Evolutionary conservation across 2,888 invertebrate genomes (phyloP).

Genomic region (Adineta ricciae): DNA sequence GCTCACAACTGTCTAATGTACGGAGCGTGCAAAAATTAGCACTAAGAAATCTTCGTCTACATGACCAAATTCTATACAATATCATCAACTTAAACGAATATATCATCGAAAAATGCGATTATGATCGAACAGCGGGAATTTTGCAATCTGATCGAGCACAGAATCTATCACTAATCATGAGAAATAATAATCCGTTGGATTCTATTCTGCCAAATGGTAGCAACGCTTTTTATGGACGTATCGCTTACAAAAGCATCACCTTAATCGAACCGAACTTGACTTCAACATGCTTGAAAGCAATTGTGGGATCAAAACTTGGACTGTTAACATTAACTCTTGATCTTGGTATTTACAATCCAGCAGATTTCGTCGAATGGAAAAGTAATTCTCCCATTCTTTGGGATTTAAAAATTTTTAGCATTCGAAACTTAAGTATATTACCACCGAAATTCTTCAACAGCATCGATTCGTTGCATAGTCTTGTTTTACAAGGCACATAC

Average conservation of each 20-base stretch:
- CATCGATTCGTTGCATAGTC: not conserved
- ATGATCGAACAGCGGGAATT: not conserved
- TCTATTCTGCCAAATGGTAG: not conserved
- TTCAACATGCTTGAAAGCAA: not conserved
- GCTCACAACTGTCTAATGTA: not conserved
- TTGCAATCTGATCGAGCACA: not conserved
- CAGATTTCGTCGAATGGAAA: not conserved
- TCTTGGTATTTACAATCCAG: not conserved
- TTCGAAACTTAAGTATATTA: not conserved
- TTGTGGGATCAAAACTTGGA: not conserved
- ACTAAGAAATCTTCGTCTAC: not conserved
- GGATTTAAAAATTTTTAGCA: not conserved
- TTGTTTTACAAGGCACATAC: not conserved
- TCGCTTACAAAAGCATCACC: not conserved
- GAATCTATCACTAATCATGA: not conserved
- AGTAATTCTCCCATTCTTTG: rapidly evolving
- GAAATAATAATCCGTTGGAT: not conserved
- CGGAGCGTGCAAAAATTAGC: not conserved
- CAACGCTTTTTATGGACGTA: not conserved
- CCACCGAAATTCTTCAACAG: not conserved
- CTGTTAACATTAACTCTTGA: not conserved
- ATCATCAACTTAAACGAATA: not conserved
- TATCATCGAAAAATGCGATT: not conserved
- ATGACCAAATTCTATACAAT: not conserved
- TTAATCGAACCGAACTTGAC: not conserved